Base-by-base conservation (phyloP, 2,888 invertebrate genomes). In the Drosophila longiperda region DNA sequence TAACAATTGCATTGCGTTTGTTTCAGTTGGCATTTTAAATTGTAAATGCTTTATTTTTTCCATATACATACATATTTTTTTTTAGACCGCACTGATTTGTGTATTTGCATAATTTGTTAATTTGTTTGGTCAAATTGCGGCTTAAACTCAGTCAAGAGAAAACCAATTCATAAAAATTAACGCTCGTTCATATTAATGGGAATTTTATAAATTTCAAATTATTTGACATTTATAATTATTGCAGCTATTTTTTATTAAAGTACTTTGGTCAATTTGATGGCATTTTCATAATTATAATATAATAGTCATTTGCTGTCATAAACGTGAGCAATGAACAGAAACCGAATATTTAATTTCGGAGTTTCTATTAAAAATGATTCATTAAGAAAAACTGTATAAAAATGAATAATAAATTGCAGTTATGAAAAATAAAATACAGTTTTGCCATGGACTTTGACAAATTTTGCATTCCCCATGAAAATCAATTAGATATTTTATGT, bases 11-110 rank as follows among this genome's bases (percentile, higher is more conserved):
- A 40, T 40, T 40, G 45, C 29, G 36, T 67, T 69, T 68, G 45
- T 55, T 68, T 36, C 8, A 29, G 58, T 83, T 73, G 74, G 71
- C 70, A 84, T 82, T 72, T 68, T 74, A 78, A 66, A 83, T 80
- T 70, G 52, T 8, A 59, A 54, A 65, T 59, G 48, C 61, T 45
- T 66, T 23, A 61, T 48, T 54, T 59, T 45, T 12, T 33, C 11
- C 20, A 20, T 15, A 15, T 15, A 23, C 1, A 4, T 4, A 0
- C 29, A 29, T 36, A 8, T 12, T 29, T 38, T 61, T 61, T 50
- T 23, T 57, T 11, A 12, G 4, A n/a, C 9, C 34, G 15, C 36
- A 26, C 38, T 54, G 29, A 74, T 74, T 60, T 73, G 12, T 54
- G 49, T n/a, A 54, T 33, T 20, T 15, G 9, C 20, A 20, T 60